Evolutionary conservation across 2,888 invertebrate genomes (phyloP).

Genomic region (Podabrus alpinus): DNA sequence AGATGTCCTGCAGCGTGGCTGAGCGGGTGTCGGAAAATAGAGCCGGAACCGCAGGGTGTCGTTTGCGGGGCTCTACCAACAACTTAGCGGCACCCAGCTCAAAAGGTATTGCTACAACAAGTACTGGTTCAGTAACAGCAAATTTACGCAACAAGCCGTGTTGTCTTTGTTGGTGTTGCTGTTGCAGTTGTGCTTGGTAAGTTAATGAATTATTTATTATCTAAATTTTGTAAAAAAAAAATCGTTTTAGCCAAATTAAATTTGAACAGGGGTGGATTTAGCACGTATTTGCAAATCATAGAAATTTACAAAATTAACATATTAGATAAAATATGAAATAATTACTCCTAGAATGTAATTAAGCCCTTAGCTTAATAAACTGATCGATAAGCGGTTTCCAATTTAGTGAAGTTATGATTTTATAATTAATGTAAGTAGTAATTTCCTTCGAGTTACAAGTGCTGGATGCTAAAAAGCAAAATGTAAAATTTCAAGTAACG

Average conservation of each 20-base stretch:
- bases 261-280: too few species aligned
- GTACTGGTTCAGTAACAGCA: slow-evolving; percentile 50
- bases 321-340: too few species aligned
- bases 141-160: slow-evolving; percentile 62
- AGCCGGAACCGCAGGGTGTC: slow-evolving; percentile 53
- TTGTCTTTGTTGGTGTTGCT: slow-evolving; percentile 72
- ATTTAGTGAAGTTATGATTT: neutral
- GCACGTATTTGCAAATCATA: too few species aligned
- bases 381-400: neutral
- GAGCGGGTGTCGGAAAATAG: slow-evolving; percentile 55
- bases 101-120: slow-evolving; percentile 47
- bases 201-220: slow-evolving; percentile 31
- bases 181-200: slow-evolving; percentile 73
- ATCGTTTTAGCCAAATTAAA: too few species aligned
- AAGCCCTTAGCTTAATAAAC: neutral
- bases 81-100: slow-evolving; percentile 50
- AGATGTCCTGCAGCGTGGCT: slow-evolving; percentile 66
- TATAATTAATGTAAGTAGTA: neutral
- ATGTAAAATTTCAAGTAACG: neutral
- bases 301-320: too few species aligned
- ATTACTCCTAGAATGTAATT: neutral
- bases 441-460: neutral
- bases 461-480: neutral
- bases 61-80: slow-evolving; percentile 53
- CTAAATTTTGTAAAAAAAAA: too few species aligned